Percentiles rank a stretch among this genome's conserved stretches.
phyloP scores from a whole-genome alignment of 2,113 vertebrate species.

The Arizona elegans region DNA sequence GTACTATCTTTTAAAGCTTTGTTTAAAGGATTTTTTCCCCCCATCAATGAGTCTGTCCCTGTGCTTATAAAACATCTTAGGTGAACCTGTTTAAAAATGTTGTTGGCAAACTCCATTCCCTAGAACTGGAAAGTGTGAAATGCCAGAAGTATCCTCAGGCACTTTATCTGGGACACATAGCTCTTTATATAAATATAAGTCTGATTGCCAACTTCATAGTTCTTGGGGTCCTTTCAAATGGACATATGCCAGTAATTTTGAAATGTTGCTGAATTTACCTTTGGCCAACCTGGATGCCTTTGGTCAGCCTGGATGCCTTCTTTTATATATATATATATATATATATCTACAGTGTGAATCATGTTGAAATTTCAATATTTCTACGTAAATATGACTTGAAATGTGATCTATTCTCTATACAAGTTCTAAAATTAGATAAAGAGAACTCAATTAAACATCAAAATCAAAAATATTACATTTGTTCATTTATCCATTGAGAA shows the following conservation, averaged over 20 bases:
- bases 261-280: neutral
- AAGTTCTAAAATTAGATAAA: neutral
- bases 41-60: neutral
- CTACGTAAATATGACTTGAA: neutral
- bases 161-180: neutral
- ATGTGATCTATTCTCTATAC: neutral
- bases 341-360: neutral
- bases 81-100: neutral
- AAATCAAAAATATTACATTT: neutral
- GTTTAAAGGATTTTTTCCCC: neutral
- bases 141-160: neutral
- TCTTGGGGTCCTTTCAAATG: neutral
- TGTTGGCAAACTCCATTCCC: neutral
- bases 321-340: neutral
- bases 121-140: neutral
- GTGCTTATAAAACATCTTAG: neutral
- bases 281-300: neutral
- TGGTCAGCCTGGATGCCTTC: too few species aligned
- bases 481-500: neutral
- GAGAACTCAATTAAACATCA: neutral
- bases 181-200: neutral
- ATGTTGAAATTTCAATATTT: too few species aligned
- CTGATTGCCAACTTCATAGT: neutral
- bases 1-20: neutral
- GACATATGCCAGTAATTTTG: neutral